phyloP scores from a whole-genome alignment of 1,140 invertebrate genomes.

The Leptestheria dahalacensis region DNA sequence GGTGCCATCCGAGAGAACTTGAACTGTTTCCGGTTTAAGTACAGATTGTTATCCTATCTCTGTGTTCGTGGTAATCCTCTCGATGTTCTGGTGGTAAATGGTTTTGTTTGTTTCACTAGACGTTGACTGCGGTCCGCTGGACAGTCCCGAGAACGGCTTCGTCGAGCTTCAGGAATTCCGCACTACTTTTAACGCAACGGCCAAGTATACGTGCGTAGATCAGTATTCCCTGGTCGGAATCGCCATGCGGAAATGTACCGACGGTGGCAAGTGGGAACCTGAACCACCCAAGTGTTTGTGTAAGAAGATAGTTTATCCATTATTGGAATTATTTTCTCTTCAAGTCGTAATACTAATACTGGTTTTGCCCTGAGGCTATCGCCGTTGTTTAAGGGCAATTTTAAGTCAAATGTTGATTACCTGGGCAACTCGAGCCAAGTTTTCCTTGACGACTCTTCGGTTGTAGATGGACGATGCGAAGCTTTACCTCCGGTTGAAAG shows the following conservation, averaged over 20 bases:
- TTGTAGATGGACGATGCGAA: slow-evolving; percentile 60
- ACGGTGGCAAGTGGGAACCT: slow-evolving; percentile 64
- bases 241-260: slow-evolving; percentile 51
- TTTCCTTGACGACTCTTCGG: not conserved
- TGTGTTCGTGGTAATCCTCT: too few species aligned
- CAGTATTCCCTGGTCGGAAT: slow-evolving; percentile 67
- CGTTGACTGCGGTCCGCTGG: slow-evolving; percentile 61
- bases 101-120: slow-evolving; percentile 34
- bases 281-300: slow-evolving; percentile 60
- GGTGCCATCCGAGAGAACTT: too few species aligned
- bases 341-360: too few species aligned
- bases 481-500: slow-evolving; percentile 56
- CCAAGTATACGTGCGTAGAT: slow-evolving; percentile 56
- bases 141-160: slow-evolving; percentile 53
- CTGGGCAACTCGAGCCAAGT: too few species aligned
- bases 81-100: too few species aligned
- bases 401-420: too few species aligned
- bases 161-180: slow-evolving; percentile 46
- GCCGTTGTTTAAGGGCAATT: too few species aligned
- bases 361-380: too few species aligned
- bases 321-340: too few species aligned
- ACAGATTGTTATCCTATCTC: too few species aligned
- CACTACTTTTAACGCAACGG: slow-evolving; percentile 60
- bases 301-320: too few species aligned
- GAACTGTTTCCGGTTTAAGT: too few species aligned